Base-by-base conservation (phyloP, 2,113 vertebrate species). In the Vimba vimba region DNA sequence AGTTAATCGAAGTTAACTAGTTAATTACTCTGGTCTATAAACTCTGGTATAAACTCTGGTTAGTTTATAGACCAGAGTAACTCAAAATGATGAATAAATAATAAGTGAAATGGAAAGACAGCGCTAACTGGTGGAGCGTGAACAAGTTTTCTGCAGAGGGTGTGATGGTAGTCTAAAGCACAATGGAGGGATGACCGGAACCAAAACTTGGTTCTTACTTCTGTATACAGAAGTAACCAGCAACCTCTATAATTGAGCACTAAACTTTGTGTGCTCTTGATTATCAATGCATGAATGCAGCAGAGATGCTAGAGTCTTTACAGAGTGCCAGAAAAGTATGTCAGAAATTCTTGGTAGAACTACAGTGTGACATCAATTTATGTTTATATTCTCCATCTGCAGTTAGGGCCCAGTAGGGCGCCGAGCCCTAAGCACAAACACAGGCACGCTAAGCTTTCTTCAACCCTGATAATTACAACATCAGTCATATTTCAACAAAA, bases 211-310 rank as follows among this genome's bases (percentile, higher is more conserved):
- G 33, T 33, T 33, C 33, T 33, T 33, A 33, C 33, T 33, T 33
- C 33, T 33, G 33, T 4, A 33, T 33, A 33, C 64, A 36, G 62
- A 45, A 59, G n/a, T 57, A 79, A 85, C 30, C 11, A 17, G 30
- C 33, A 85, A 39, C 47, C 2, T 80, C 55, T 82, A 59, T 82
- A 82, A 86, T 23, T 86, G 47, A 25, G 50, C 57, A 36, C 57
- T 82, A 64, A 81, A 79, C 30, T 80, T 75, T 52, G 43, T 23
- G 33, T 15, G n/a, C 50, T 59, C 55, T 86, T 55, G 25, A 76
- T 79, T 80, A 73, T 12, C 39, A 73, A 62, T 52, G 79, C 85
- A 75, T 64, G 85, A 86, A 45, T 59, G 33, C 66, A 81, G 52
- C 66, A 73, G 50, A n/a, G 23, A 59, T 13, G 30, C n/a, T 15